Percentiles rank a stretch among this genome's conserved stretches.
Evolutionary conservation across 2,888 invertebrate species (phyloP).

Genomic region (Axea sp.): DNA sequence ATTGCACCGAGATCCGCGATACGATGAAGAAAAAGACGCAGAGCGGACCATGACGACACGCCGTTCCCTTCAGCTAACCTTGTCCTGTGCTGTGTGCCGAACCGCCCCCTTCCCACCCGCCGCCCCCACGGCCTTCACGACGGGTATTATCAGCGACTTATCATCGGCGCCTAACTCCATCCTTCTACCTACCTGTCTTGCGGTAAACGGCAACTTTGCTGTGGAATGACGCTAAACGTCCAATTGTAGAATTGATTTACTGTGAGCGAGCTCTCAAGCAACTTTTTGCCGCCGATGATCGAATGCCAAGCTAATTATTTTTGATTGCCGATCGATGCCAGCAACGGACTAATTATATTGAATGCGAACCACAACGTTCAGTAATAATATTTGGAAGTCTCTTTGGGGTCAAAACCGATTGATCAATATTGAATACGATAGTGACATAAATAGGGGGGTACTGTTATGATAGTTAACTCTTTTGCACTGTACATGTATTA

Average conservation of each 20-base stretch:
- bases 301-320: slow-evolving; percentile 57
- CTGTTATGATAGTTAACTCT: slow-evolving; percentile 19
- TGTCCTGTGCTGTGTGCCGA: slow-evolving; percentile 22
- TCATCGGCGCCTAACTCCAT: slow-evolving; percentile 56
- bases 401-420: slow-evolving; percentile 22
- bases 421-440: slow-evolving; percentile 23
- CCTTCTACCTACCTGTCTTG: slow-evolving; percentile 56
- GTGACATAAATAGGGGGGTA: slow-evolving; percentile 20
- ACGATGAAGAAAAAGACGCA: slow-evolving; percentile 53
- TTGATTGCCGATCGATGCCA: slow-evolving; percentile 43
- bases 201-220: slow-evolving; percentile 41
- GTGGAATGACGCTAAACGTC: slow-evolving; percentile 55
- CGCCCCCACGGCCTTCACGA: slow-evolving; percentile 16
- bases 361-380: slow-evolving; percentile 11
- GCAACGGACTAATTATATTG: slow-evolving; percentile 51
- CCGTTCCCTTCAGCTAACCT: slow-evolving; percentile 40
- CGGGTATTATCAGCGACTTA: slow-evolving; percentile 59
- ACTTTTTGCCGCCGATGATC: slow-evolving; percentile 54
- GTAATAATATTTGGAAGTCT: slow-evolving; percentile 44
- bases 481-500: background rate
- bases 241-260: slow-evolving; percentile 61
- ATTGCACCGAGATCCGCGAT: slow-evolving; percentile 53
- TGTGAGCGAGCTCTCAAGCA: slow-evolving; percentile 22
- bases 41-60: slow-evolving; percentile 44
- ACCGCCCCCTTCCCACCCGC: slow-evolving; percentile 13